Conservation (phyloP, 2,888 invertebrate genomes). For the Tipula helvola region DNA sequence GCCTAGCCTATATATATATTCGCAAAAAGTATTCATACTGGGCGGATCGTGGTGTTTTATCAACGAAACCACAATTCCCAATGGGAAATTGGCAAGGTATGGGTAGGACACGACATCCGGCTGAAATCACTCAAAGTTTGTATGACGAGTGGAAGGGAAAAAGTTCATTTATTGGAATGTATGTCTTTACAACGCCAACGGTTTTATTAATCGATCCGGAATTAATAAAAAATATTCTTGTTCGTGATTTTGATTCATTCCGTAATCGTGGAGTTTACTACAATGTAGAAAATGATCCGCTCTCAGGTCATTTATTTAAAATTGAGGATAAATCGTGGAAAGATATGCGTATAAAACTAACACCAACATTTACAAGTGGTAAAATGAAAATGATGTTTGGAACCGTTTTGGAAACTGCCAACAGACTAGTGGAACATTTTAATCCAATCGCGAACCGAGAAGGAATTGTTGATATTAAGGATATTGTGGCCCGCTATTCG, state of each 20-base stretch:
- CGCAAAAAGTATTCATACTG: conserved; percentile 16
- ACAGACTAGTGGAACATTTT: background rate
- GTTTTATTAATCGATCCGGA: conserved; percentile 21
- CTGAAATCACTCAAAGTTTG: conserved; percentile 19
- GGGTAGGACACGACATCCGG: conserved; percentile 19
- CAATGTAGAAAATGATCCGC: conserved; percentile 28
- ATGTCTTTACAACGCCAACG: conserved; percentile 13
- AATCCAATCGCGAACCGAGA: conserved; percentile 12
- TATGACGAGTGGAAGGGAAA: conserved; percentile 12
- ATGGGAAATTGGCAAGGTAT: conserved; percentile 22
- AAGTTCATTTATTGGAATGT: conserved; percentile 12
- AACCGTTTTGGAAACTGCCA: conserved; percentile 25
- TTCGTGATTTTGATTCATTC: conserved; percentile 32
- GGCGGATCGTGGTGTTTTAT: conserved; percentile 20
- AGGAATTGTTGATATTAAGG: conserved; percentile 27
- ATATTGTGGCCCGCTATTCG: conserved; percentile 29
- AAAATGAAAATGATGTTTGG: conserved; percentile 38
- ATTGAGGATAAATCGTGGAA: conserved; percentile 37
- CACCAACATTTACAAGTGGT: conserved; percentile 38
- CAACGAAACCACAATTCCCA: conserved; percentile 21
- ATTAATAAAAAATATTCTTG: conserved; percentile 25
- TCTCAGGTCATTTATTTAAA: conserved; percentile 26
- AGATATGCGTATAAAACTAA: conserved; percentile 33
- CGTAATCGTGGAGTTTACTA: conserved; percentile 26
- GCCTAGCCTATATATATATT: too few relatives aligned